phyloP scores from a whole-genome alignment of 2,113 vertebrate species.

The Anolis carolinensis region DNA sequence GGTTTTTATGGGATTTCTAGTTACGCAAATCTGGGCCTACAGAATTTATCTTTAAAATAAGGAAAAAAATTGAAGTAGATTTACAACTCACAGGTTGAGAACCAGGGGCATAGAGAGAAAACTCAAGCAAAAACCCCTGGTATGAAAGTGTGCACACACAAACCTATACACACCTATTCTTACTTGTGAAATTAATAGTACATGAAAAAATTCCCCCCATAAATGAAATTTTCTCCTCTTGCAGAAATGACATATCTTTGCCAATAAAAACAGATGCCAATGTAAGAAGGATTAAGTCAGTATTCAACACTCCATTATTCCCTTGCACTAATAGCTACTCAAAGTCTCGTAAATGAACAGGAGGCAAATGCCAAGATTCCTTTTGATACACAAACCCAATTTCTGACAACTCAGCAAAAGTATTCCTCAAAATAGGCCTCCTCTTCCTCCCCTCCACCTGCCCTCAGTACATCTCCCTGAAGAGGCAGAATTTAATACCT shows the following conservation, averaged over 20 bases:
- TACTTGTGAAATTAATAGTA: neutral
- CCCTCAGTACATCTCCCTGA: constrained; percentile 13
- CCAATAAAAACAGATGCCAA: neutral
- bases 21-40: neutral
- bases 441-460: neutral
- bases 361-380: neutral
- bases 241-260: neutral
- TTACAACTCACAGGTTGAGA: too few species aligned
- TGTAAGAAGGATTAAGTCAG: neutral
- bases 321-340: neutral
- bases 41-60: neutral
- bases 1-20: neutral
- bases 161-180: neutral
- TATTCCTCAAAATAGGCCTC: neutral
- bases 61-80: neutral
- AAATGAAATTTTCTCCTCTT: neutral
- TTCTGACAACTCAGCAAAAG: neutral
- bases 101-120: neutral
- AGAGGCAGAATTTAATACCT: constrained; percentile 40
- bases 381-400: constrained; percentile 4
- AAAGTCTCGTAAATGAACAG: neutral
- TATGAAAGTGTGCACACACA: neutral
- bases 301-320: neutral
- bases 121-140: neutral
- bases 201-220: neutral